Evolutionary conservation across 2,113 vertebrate species (phyloP), one percentile per base, ranked within the genome.

Genomic region (Festucalex cinctus): DNA sequence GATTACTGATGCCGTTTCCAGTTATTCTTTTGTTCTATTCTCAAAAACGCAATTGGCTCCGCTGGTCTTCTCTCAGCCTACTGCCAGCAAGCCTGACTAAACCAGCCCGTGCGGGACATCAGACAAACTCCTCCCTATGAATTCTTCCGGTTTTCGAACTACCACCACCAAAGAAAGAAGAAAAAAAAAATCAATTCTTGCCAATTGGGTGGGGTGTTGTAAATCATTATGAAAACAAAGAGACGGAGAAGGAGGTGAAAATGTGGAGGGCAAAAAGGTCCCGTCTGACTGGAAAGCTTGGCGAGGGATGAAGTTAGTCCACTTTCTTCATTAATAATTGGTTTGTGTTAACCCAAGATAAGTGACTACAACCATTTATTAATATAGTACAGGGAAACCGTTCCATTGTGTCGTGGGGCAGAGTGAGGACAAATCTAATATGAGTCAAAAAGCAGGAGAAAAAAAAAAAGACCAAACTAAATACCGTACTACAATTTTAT

Each of bases 1-100:
- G 90, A 92, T 89, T 93, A 91, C 93, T 95, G 93, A 94, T 94
- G 94, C 93, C 93, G 91, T 86, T 98, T 97, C 96, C 96, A 94
- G 94, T 93, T 95, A 98, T 96, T 98, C 95, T 97, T 95, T 91
- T 93, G 83, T 73, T 83, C 83, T 83, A 71, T 72, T 81, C 77
- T 74, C 71, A 84, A 78, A 67, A 81, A 79, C 83, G 80, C 70
- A 78, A 83, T 83, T 84, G 86, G 88, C 90, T 86, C 88, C 88
- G 51, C 48, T 83, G 76, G 84, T 90, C 88, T 87, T 74, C 91
- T 91, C 75, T 88, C 32, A 70, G 82, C 83, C 79, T 28, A 0
- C 43, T 48, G 83, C 90, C 81, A 88, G n/a, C 32, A 46, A 41
- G 48, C 78, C 60, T 44, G 79, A 65, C 85, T 73, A 80, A 78